Evolutionary conservation across 2,888 invertebrate genomes (phyloP), one percentile per base, ranked within the genome.

Genomic region (Melipona bicolor): DNA sequence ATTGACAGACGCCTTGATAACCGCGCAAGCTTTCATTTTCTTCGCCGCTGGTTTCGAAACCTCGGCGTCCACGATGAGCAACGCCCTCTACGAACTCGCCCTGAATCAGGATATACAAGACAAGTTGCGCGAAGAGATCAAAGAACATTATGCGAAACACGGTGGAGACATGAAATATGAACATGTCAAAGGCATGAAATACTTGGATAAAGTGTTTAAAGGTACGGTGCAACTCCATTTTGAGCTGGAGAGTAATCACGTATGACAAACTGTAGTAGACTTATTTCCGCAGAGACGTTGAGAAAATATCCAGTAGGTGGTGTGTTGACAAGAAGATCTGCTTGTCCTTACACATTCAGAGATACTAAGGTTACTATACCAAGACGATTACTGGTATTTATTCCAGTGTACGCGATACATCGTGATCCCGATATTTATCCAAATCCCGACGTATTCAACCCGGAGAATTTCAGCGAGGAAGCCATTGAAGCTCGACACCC

Each of bases 221-320:
- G 94, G 94, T 94, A 80, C 68, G 80, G 80, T 59, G 4, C 15
- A 24, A 6, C 6, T 61, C 17, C 3, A 36, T 36, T 61, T 61
- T 3, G 24, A 24, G 9, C 17, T 17, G 17, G 17, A 61, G 17
- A 17, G 5, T 24, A 13, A 61, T 36, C 36, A 36, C 9, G 36
- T 36, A 36, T 9, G 36, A 36, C 36, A 36, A 36, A 36, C 36
- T 36, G 36, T 36, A 36, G 2, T 15, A 24, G 24, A 5, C 17
- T 5, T 2, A 11, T 1, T 24, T 13, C 24, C 24, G 0, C 36
- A 95, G 95, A 95, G 89, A 94, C 95, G 0, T 86, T 95, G 24
- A 90, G 95, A 36, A 93, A 94, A 73, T 95, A 95, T 90, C 95
- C 95, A 70, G 94, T 95, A 4, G 91, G 93, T 3, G 85, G 92